Percentiles rank a stretch among this genome's conserved stretches.
Conservation (phyloP, 2,797 vertebrate species). For the Phoeniculus purpureus region DNA sequence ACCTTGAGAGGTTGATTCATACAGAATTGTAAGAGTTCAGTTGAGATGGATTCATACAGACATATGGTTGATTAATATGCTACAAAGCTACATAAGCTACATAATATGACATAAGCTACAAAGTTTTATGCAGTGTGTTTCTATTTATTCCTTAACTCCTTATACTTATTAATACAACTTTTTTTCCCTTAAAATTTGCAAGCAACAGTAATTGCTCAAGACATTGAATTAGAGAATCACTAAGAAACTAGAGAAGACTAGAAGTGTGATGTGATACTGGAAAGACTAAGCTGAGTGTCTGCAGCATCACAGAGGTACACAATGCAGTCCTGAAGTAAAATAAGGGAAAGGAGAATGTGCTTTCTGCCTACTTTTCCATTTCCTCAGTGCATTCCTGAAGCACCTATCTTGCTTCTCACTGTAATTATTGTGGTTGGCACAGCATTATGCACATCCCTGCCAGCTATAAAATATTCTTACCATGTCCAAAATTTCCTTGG, state of each 20-base stretch:
- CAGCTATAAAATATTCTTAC: conserved; percentile 73
- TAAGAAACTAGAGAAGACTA: neutral
- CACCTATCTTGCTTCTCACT: neutral
- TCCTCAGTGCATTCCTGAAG: neutral
- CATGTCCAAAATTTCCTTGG: conserved; percentile 82
- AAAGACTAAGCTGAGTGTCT: neutral
- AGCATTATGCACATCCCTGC: neutral
- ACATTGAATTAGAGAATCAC: neutral
- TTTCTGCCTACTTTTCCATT: neutral
- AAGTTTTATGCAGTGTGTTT: neutral
- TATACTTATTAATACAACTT: accelerated
- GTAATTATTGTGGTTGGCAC: neutral
- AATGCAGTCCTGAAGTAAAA: neutral
- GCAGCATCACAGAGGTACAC: neutral
- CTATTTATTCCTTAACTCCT: neutral
- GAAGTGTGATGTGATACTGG: neutral
- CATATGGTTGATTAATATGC: neutral
- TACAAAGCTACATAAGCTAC: no score
- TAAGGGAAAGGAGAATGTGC: neutral
- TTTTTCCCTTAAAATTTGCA: neutral
- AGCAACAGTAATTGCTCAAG: neutral
- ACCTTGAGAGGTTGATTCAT: neutral
- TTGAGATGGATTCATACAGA: no score
- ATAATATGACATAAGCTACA: neutral
- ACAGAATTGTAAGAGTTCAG: no score